Percentiles rank a stretch among this genome's conserved stretches.
Evolutionary conservation across 2,113 vertebrate genomes (phyloP).

Genomic region (Rhizomys pruinosus): DNA sequence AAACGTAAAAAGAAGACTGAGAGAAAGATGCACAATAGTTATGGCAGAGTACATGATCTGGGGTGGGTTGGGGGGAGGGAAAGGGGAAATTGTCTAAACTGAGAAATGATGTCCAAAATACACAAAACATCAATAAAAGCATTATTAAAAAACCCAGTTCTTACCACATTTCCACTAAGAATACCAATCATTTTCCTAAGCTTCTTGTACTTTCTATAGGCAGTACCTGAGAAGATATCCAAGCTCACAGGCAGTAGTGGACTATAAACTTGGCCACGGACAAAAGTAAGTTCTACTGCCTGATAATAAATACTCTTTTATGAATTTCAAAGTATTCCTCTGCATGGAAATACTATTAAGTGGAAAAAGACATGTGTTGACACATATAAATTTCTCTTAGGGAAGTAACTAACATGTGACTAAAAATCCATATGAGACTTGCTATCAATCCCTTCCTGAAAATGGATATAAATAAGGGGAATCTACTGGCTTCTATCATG

Average conservation of each 20-base stretch:
- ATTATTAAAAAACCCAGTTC: too few relatives aligned
- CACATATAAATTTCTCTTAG: not conserved
- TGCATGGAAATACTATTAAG: constrained; percentile 4
- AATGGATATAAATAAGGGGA: not conserved
- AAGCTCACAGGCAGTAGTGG: not conserved
- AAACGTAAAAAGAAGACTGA: too few relatives aligned
- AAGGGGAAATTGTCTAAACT: too few relatives aligned
- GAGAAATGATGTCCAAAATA: too few relatives aligned
- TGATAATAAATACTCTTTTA: not conserved
- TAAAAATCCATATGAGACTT: constrained; percentile 32
- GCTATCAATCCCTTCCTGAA: not conserved
- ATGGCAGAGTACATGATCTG: too few relatives aligned
- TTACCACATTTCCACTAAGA: not conserved
- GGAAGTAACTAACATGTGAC: not conserved
- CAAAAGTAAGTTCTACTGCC: not conserved
- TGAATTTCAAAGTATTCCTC: not conserved
- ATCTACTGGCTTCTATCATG: not conserved
- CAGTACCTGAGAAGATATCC: not conserved
- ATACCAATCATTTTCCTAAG: not conserved
- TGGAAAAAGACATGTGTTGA: constrained; percentile 1
- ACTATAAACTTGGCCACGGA: not conserved
- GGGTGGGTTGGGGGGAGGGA: too few relatives aligned
- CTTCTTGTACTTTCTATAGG: not conserved
- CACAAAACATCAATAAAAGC: too few relatives aligned
- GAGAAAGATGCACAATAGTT: too few relatives aligned